Base-by-base conservation (phyloP, 2,888 invertebrate genomes). In the Drosophila birchii region DNA sequence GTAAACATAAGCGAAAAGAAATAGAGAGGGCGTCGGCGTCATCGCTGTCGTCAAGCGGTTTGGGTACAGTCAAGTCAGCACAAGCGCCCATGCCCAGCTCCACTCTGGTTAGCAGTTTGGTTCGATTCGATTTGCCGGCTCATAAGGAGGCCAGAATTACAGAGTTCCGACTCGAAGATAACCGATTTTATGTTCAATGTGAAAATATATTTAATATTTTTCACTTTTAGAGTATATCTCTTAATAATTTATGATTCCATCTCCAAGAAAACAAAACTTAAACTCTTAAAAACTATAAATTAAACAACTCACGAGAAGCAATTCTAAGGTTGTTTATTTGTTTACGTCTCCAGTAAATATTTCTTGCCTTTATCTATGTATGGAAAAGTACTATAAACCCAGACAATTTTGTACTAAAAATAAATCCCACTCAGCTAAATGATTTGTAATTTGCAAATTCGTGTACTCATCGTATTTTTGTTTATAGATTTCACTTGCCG, bases 61-160 rank as follows among this genome's bases (percentile, higher is more conserved):
- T n/a, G 23, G 56, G 73, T 73, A 73, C 73, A 73, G 73, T 73
- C 73, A 62, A 73, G 73, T 73, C 73, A 62, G 72, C 72, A 59
- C 1, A 36, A 16, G 36, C 51, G 20, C 51, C 43, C 39, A 20
- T 18, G 68, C 23, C 59, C 67, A 44, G 67, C 66, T 45, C 44
- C 41, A 23, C 23, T 36, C 36, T 36, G 51, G 36, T 16, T 36
- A n/a, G 41, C n/a, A 32, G 14, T 41, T 58, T 51, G 32, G 11
- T 34, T 63, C 61, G 29, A 38, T 20, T 60, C 43, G 26, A 43
- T 36, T 41, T 41, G 39, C n/a, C 26, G 41, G 26, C 41, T 56
- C 38, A 38, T 54, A 71, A 49, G 34, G 63, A 55, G 54, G 43
- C 53, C 41, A 20, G 11, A 43, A 18, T n/a, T 41, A 9, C 20